Conservation (phyloP, 2,797 vertebrate genomes). For the Neopelma chrysocephalum region DNA sequence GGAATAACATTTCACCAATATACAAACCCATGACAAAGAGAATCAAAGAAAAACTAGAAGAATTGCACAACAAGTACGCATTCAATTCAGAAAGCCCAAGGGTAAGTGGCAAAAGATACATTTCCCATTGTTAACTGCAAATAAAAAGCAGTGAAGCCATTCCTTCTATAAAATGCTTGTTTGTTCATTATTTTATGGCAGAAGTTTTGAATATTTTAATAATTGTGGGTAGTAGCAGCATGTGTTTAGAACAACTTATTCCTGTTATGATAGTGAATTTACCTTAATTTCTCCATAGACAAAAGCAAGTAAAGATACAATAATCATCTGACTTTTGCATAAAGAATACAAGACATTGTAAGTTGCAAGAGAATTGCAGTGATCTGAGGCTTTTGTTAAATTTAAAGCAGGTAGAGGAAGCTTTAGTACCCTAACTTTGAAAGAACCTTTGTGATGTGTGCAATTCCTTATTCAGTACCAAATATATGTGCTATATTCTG, state of each 20-base stretch:
- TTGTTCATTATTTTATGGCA: not conserved
- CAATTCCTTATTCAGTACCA: not conserved
- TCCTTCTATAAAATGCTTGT: not conserved
- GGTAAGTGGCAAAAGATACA: constrained; percentile 74
- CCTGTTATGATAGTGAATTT: not conserved
- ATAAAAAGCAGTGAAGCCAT: not conserved
- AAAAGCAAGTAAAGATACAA: not conserved
- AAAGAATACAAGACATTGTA: not conserved
- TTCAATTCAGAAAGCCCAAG: constrained; percentile 61
- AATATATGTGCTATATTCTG: not conserved
- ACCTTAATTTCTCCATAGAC: not conserved
- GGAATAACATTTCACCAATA: constrained; percentile 64
- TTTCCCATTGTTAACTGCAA: not conserved
- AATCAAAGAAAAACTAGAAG: constrained; percentile 80
- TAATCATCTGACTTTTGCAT: not conserved
- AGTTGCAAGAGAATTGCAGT: not conserved
- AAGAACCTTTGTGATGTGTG: not conserved
- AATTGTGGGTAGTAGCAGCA: not conserved
- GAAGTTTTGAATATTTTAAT: not conserved
- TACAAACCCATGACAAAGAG: constrained; percentile 78
- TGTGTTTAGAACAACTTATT: not conserved
- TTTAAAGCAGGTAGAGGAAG: not conserved
- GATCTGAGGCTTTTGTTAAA: not conserved
- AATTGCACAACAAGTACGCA: constrained; percentile 69
- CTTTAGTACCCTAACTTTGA: not conserved